A percentile compares a stretch with the other conserved stretches of the same genome.
phyloP scores from a whole-genome alignment of 2,888 invertebrate species.

The Leptopilina syphax region DNA sequence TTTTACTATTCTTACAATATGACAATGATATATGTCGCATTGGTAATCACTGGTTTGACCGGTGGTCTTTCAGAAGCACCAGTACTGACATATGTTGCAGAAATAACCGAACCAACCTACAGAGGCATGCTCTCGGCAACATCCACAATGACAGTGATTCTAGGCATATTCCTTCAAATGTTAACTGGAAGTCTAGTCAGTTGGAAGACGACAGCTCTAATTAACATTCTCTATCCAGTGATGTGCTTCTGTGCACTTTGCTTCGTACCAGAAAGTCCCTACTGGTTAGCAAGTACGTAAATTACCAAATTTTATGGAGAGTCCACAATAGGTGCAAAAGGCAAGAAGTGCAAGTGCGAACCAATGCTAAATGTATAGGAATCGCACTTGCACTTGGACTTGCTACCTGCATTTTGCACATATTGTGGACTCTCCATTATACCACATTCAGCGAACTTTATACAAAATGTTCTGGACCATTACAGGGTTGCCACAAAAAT shows the following conservation, averaged over 20 bases:
- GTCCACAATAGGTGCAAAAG: too few species aligned
- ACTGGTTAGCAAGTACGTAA: conserved; percentile 84
- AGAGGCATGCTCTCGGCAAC: conserved; percentile 87
- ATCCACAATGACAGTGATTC: conserved; percentile 86
- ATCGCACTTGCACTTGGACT: too few species aligned
- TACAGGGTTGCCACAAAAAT: too few species aligned
- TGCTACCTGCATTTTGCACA: too few species aligned
- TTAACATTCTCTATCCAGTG: conserved; percentile 83
- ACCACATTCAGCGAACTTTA: too few species aligned
- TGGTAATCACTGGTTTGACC: conserved; percentile 85
- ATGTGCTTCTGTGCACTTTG: conserved; percentile 82
- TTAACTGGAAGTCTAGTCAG: conserved; percentile 84
- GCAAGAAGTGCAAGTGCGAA: too few species aligned
- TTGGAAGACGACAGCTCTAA: conserved; percentile 85
- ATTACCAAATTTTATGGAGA: too few species aligned
- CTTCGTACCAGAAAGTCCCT: conserved; percentile 89
- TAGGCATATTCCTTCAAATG: conserved; percentile 87
- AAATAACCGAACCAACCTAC: conserved; percentile 88
- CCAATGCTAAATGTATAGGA: too few species aligned
- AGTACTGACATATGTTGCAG: conserved; percentile 90
- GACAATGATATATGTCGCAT: conserved; percentile 83
- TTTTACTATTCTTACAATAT: conserved; percentile 83
- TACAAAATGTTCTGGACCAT: too few species aligned
- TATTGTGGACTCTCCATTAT: too few species aligned
- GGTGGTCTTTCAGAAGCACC: conserved; percentile 90